Base-by-base conservation (phyloP, 2,113 vertebrate genomes). In the Bostrychus sinensis region DNA sequence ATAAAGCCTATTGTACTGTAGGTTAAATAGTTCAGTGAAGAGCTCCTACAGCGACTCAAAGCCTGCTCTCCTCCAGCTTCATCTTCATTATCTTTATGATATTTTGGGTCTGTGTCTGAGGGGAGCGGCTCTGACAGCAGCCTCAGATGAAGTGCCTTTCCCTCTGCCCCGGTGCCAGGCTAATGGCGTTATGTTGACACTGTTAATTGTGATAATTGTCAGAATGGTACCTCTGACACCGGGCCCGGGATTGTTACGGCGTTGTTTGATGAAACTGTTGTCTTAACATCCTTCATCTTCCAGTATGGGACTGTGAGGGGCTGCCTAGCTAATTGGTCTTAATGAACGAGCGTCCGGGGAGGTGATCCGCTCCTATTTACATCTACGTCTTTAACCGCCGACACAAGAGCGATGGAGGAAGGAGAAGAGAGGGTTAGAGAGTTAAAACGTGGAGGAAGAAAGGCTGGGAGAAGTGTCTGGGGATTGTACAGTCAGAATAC, bases 111-210 rank as follows among this genome's bases (percentile, higher is more conserved):
- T 20, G 56, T 45, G 72, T 79, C 84, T 88, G 81, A 86, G 74
- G 84, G 82, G 86, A 89, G 67, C 72, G 76, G 72, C 77, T 86
- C 82, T 56, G 74, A 80, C 85, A 81, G 81, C 84, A 80, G 68
- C 82, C 89, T 87, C 83, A 89, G 88, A 92, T 92, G 90, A 89
- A 85, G 81, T 75, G 77, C 72, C 84, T 83, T n/a, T 84, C 75
- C 38, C 75, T 75, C 87, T 79, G 75, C 88, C n/a, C 89, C 73
- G 85, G 78, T 42, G 79, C 75, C 71, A 70, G 72, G 80, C 82
- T 86, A 91, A 88, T 89, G 84, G 88, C 86, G 86, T 89, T 91
- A 91, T 90, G 92, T 92, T 91, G 92, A 92, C 89, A 91, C 85
- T 89, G 89, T 87, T 89, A 91, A 91, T 91, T 91, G 90, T 91